phyloP scores from a whole-genome alignment of 2,888 invertebrate species.

The Pyrochroa serraticornis region DNA sequence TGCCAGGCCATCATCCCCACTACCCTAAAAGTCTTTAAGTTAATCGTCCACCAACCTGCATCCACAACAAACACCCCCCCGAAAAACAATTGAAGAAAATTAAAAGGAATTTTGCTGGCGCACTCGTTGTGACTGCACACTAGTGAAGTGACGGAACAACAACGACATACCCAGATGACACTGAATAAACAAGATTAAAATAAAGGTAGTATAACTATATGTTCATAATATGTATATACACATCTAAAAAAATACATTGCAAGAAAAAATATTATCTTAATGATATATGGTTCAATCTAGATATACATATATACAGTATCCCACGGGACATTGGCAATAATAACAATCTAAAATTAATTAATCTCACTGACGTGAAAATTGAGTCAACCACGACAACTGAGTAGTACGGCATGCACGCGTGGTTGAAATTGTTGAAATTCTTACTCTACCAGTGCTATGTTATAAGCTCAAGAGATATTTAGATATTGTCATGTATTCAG shows the following conservation, averaged over 20 bases:
- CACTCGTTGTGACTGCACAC: too few species aligned
- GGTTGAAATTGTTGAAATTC: conserved; percentile 17
- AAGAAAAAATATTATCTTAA: conserved; percentile 58
- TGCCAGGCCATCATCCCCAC: conserved; percentile 10
- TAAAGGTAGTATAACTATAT: conserved; percentile 42
- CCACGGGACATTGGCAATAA: conserved; percentile 50
- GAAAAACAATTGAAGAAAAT: too few species aligned
- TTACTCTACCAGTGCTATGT: conserved; percentile 42
- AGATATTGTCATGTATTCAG: conserved; percentile 55
- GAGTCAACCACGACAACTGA: conserved; percentile 33
- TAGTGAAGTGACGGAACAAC: too few species aligned
- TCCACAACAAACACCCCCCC: too few species aligned
- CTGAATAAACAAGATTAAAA: conserved; percentile 33
- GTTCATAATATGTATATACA: conserved; percentile 54
- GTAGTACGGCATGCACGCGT: conserved; percentile 35
- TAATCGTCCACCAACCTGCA: neutral
- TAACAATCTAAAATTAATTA: conserved; percentile 34
- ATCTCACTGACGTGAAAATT: conserved; percentile 22
- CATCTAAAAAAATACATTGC: conserved; percentile 60
- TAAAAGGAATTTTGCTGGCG: too few species aligned
- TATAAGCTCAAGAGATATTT: conserved; percentile 50
- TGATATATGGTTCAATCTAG: conserved; percentile 56
- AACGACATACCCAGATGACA: conserved; percentile 24
- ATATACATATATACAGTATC: conserved; percentile 58
- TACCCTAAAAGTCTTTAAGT: conserved; percentile 12